Evolutionary conservation across 1,140 invertebrate species (phyloP).

Genomic region (Ylistrum balloti): DNA sequence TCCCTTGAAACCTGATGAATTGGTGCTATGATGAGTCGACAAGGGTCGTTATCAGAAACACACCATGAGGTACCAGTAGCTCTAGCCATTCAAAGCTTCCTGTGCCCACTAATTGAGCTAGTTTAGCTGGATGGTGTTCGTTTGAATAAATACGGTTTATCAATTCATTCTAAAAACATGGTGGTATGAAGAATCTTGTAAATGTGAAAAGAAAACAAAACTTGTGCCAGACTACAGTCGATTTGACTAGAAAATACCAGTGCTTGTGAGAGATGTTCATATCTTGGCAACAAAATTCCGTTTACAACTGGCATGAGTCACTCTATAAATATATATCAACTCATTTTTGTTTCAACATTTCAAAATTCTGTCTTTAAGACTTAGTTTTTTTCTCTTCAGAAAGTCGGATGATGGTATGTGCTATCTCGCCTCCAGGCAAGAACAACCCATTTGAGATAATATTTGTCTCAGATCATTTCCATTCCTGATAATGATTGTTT

Average conservation of each 20-base stretch:
- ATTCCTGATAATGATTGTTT: background rate
- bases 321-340: background rate
- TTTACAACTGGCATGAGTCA: background rate
- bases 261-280: background rate
- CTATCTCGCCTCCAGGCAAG: background rate
- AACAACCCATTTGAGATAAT: slow-evolving; percentile 35
- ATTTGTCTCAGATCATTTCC: slow-evolving; percentile 18
- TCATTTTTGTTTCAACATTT: slow-evolving; percentile 11
- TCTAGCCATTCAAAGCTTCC: background rate
- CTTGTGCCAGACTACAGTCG: background rate
- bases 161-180: background rate
- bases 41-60: background rate
- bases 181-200: slow-evolving; percentile 1
- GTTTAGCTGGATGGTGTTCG: background rate
- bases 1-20: background rate
- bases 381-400: background rate
- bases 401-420: background rate
- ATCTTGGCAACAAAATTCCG: background rate
- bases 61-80: background rate
- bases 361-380: background rate
- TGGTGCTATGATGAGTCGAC: background rate
- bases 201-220: slow-evolving; percentile 2
- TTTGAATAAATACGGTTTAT: slow-evolving; percentile 40
- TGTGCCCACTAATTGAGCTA: slow-evolving; percentile 1
- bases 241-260: background rate